Evolutionary conservation across 2,888 invertebrate genomes (phyloP).

Genomic region (Arrhopalites spinosus): DNA sequence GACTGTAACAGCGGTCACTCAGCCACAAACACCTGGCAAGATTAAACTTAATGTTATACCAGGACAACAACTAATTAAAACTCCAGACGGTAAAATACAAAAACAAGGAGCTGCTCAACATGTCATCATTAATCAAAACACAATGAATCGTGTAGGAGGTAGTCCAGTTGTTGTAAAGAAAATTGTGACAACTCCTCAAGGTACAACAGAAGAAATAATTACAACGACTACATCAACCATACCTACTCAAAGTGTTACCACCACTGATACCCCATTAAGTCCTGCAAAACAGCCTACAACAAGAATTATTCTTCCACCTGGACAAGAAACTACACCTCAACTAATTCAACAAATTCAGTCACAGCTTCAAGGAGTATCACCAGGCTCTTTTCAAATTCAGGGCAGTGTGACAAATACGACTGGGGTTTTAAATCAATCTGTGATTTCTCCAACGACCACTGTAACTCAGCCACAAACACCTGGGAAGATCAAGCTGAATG

Average conservation of each 20-base stretch:
- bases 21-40: background rate
- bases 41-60: too few relatives aligned
- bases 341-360: conserved; percentile 30
- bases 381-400: background rate
- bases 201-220: background rate
- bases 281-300: conserved; percentile 3
- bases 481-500: too few relatives aligned
- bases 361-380: conserved; percentile 25
- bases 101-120: background rate
- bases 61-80: background rate
- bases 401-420: background rate
- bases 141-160: background rate
- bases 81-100: background rate
- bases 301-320: conserved; percentile 23
- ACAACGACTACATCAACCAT: background rate
- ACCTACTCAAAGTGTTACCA: background rate
- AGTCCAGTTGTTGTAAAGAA: conserved; percentile 29
- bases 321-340: conserved; percentile 31
- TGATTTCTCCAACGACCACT: background rate
- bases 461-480: background rate
- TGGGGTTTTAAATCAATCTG: too few relatives aligned
- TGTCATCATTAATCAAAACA: background rate
- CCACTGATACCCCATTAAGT: conserved; percentile 5
- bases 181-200: conserved; percentile 17
- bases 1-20: background rate